Percentiles rank a stretch among this genome's conserved stretches.
These are phyloP conservation scores for Enteromius unitaeniatus DNA, from an alignment of 2,797 vertebrate species.

Conservation along the genomic window DNA sequence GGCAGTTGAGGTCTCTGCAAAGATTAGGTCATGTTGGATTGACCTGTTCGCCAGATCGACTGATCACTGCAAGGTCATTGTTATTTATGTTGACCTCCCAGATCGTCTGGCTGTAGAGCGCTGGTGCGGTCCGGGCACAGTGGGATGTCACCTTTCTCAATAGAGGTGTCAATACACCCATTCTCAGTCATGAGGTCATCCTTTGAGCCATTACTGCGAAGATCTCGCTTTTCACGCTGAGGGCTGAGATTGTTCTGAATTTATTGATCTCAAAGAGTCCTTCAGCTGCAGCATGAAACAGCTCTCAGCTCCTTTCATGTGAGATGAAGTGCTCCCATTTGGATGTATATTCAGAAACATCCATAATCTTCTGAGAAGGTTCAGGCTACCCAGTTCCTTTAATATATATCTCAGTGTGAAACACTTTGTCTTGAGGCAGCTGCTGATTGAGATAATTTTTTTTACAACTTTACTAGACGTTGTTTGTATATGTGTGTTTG, in stretches of 20 bases:
- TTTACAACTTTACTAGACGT: background rate
- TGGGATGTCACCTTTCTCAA: slow-evolving; percentile 1
- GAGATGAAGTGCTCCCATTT: slow-evolving; percentile 60
- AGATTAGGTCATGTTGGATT: slow-evolving; percentile 5
- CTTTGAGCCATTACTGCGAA: slow-evolving; percentile 19
- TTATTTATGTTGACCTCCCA: slow-evolving; percentile 19
- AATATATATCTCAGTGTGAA: background rate
- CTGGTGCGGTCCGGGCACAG: background rate
- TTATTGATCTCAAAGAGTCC: slow-evolving; percentile 36
- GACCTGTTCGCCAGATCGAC: background rate
- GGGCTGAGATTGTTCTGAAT: slow-evolving; percentile 28
- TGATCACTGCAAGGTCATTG: background rate
- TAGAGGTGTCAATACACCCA: background rate
- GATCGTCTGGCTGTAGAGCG: slow-evolving; percentile 12
- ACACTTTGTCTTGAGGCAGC: background rate
- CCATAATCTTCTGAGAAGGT: slow-evolving; percentile 40
- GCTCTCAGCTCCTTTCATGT: slow-evolving; percentile 26
- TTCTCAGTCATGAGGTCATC: slow-evolving; percentile 29
- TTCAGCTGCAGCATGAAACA: slow-evolving; percentile 19
- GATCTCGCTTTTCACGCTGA: slow-evolving; percentile 28
- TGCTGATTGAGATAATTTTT: background rate
- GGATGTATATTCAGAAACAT: slow-evolving; percentile 69
- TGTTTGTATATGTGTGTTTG: background rate
- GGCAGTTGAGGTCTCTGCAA: background rate
- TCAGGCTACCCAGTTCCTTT: background rate